Conservation (phyloP, 2,113 vertebrate species). For the Galbula dea region DNA sequence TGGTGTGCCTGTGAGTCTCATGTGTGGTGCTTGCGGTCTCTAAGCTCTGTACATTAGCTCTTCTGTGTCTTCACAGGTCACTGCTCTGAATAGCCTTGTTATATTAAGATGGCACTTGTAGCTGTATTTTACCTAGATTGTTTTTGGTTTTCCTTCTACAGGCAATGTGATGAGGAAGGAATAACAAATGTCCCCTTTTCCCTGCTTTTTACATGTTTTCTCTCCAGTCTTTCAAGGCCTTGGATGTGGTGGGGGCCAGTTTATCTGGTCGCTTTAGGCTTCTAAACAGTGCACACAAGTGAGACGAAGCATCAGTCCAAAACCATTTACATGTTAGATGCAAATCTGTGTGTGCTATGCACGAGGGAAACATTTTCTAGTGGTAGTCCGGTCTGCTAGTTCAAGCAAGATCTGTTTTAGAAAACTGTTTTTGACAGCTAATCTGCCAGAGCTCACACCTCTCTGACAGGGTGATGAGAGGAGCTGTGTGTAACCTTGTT, state of each 20-base stretch:
- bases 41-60: not conserved
- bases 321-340: not conserved
- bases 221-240: not conserved
- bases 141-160: not conserved
- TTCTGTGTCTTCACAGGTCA: not conserved
- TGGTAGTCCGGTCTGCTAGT: not conserved
- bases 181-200: not conserved
- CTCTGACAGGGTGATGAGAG: accelerated
- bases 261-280: not conserved
- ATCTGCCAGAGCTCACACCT: not conserved
- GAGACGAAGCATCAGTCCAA: not conserved
- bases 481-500: not conserved
- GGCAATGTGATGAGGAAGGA: not conserved
- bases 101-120: not conserved
- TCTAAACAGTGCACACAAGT: not conserved
- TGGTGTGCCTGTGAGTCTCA: accelerated
- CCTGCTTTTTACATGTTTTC: not conserved
- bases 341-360: too few species aligned
- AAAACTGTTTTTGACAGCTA: not conserved
- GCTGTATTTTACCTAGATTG: not conserved
- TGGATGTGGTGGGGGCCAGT: not conserved
- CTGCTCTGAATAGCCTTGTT: not conserved
- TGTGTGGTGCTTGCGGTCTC: not conserved
- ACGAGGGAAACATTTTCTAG: not conserved
- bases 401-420: not conserved